Conservation (phyloP, 2,113 vertebrate species). For the Egretta garzetta region DNA sequence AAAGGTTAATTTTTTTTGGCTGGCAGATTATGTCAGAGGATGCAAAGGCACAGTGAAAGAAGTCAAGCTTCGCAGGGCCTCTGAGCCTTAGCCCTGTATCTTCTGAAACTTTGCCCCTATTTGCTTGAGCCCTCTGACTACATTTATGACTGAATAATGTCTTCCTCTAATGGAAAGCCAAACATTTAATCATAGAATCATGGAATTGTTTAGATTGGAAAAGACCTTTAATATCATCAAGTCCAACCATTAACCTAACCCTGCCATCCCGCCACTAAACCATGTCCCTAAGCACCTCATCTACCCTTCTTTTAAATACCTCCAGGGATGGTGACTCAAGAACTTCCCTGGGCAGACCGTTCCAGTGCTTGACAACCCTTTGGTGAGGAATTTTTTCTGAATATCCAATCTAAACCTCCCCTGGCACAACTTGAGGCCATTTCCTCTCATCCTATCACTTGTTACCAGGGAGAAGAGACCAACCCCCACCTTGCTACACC, state of each 20-base stretch:
- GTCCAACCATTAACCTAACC: not conserved
- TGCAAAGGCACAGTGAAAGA: not conserved
- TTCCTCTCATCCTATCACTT: fast-evolving
- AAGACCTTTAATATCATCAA: not conserved
- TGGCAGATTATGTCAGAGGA: not conserved
- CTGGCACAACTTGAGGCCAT: not conserved
- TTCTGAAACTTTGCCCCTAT: not conserved
- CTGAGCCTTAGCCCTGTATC: not conserved
- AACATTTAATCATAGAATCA: not conserved
- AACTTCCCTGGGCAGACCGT: too few relatives aligned
- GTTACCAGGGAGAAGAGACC: not conserved
- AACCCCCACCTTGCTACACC: fast-evolving
- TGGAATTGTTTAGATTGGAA: not conserved
- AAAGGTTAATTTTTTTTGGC: not conserved
- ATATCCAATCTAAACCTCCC: not conserved
- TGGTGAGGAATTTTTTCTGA: not conserved
- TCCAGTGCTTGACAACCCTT: not conserved
- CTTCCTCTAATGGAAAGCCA: not conserved
- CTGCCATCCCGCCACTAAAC: not conserved
- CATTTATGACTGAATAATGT: not conserved
- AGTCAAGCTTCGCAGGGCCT: not conserved
- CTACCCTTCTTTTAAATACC: not conserved
- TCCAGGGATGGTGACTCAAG: not conserved
- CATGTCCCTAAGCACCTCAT: not conserved
- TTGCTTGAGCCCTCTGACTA: not conserved